Percentiles rank a stretch among this genome's conserved stretches.
phyloP scores from a whole-genome alignment of 2,113 vertebrate genomes.

The Salvelinus sp. region DNA sequence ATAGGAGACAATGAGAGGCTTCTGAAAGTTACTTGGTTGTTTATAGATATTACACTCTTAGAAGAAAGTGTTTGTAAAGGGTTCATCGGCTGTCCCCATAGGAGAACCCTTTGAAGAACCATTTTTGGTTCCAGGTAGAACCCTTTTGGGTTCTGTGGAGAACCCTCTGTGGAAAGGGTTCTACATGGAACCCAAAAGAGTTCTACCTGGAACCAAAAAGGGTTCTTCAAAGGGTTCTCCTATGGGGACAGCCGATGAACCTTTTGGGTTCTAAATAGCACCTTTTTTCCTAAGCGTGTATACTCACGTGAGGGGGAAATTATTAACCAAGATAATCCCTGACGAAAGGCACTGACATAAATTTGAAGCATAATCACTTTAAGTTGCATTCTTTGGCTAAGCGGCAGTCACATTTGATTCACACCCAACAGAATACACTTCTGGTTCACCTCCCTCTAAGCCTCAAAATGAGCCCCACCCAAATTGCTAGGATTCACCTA shows the following conservation, averaged over 20 bases:
- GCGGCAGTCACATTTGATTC: constrained; percentile 23
- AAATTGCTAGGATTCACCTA: background rate
- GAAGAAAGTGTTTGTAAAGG: too few relatives aligned
- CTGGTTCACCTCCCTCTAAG: background rate
- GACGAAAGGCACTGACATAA: constrained; percentile 8
- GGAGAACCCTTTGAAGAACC: too few relatives aligned
- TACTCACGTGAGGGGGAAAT: constrained; percentile 31
- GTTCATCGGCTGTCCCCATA: too few relatives aligned
- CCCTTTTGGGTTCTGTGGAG: too few relatives aligned
- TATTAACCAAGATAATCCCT: constrained; percentile 44
- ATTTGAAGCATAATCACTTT: constrained; percentile 29
- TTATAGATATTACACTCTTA: constrained; percentile 10
- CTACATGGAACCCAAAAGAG: too few relatives aligned
- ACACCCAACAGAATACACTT: background rate
- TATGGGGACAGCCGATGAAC: too few relatives aligned
- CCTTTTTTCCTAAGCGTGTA: constrained; percentile 7
- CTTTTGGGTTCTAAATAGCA: too few relatives aligned
- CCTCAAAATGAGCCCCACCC: background rate
- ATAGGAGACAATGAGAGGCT: constrained; percentile 14
- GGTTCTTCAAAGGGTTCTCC: too few relatives aligned
- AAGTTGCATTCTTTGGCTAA: constrained; percentile 44
- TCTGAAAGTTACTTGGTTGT: constrained; percentile 10
- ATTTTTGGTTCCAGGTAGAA: too few relatives aligned
- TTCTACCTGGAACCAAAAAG: too few relatives aligned
- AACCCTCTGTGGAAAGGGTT: too few relatives aligned